Conservation (phyloP, 2,888 invertebrate genomes). For the Anoplius nigerrimus region DNA sequence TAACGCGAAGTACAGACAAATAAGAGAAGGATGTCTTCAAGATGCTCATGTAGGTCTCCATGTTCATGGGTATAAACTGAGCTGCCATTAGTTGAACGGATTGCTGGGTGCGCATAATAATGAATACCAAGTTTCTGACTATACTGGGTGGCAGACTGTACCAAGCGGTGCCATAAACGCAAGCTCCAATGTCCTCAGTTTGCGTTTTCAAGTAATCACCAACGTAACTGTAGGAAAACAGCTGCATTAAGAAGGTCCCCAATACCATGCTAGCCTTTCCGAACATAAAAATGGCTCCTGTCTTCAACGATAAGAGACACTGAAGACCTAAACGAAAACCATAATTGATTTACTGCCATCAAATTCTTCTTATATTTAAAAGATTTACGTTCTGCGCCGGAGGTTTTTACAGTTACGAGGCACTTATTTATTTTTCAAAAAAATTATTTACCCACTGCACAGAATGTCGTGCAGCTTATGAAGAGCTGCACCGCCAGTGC, state of each 20-base stretch:
- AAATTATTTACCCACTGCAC: too few relatives aligned
- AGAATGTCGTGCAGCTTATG: too few relatives aligned
- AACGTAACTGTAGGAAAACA: constrained; percentile 1
- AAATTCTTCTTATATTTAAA: too few relatives aligned
- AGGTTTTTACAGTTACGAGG: too few relatives aligned
- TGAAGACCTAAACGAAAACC: too few relatives aligned
- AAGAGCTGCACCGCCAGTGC: too few relatives aligned
- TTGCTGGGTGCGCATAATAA: constrained; percentile 12
- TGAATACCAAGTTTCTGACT: constrained; percentile 9
- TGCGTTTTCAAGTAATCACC: constrained; percentile 8
- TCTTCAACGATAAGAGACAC: too few relatives aligned
- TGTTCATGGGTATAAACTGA: constrained; percentile 10
- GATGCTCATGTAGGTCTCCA: constrained; percentile 20
- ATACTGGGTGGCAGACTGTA: constrained; percentile 5
- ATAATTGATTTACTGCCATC: too few relatives aligned
- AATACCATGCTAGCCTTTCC: not conserved
- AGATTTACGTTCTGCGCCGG: too few relatives aligned
- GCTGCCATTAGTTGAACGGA: constrained; percentile 13
- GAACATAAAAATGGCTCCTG: too few relatives aligned
- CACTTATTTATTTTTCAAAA: too few relatives aligned
- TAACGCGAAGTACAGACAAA: constrained; percentile 26
- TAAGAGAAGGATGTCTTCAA: constrained; percentile 25
- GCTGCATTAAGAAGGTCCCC: not conserved
- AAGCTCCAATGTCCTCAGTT: constrained; percentile 5
- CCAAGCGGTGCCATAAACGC: constrained; percentile 9